Base-by-base conservation (phyloP, 2,888 invertebrate genomes). In the Amaurobius ferox region DNA sequence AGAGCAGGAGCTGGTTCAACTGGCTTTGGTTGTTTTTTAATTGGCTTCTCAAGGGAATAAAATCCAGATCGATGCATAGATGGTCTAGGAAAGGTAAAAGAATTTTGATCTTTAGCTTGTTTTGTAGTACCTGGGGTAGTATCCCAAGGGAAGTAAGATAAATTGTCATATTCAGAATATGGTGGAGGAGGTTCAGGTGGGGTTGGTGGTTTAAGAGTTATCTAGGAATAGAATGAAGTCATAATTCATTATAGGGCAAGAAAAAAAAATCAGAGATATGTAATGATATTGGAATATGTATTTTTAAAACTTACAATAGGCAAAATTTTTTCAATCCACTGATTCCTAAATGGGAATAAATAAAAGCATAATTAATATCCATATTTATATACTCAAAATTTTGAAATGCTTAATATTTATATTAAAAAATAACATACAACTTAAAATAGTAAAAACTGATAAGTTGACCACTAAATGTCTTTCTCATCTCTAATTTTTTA, bases 141-240 rank as follows among this genome's bases (percentile, higher is more conserved):
- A 32, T 73, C 68, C n/a, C 32, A 28, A 3, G 55, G 44, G 26
- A 68, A 44, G 35, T 76, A 83, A 7, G 76, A 64, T 76, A 74
- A 76, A 44, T 83, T 83, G 71, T 83, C 81, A 64, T 83, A 83
- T 13, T 83, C 81, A 3, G 76, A 74, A n/a, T 83, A 83, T 9
- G 81, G 81, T 0, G 71, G 76, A 16, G 81, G 81, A 48, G 66
- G 66, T 66, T 70, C 62, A 48, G 70, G 32, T 44, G 44, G 9
- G 62, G 61, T 70, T 70, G 19, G 32, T 55, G 66, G 66, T n/a
- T 66, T 66, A 6, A 66, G 32, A 32, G 66, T 30, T 5, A 66
- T 66, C 66, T 66, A 55, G 19, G 23, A 1, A 55, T 19, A 11
- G 23, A 55, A 55, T 3, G 11, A 23, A 16, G 23, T 3, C 19